Evolutionary conservation across 2,113 vertebrate species (phyloP).

Genomic region (Dryoscopus gambensis): DNA sequence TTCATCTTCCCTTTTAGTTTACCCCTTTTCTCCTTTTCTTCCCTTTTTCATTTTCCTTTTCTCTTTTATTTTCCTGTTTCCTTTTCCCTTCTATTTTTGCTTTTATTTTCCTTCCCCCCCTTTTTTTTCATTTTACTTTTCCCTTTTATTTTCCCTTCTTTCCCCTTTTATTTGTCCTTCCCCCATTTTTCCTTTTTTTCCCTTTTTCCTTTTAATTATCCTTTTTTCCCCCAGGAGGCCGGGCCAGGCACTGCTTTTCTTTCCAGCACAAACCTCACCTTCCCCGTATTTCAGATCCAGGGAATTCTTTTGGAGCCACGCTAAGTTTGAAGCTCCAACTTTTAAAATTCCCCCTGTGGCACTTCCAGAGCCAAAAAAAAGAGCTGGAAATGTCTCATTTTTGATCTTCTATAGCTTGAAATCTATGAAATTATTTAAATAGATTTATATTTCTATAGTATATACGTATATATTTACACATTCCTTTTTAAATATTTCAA

Average conservation of each 20-base stretch:
- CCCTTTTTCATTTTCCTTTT: not conserved
- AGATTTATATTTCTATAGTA: too few species aligned
- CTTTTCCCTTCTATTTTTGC: not conserved
- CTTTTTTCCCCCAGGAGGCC: not conserved
- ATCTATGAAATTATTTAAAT: not conserved
- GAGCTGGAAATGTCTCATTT: not conserved
- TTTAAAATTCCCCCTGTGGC: not conserved
- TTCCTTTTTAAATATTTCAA: not conserved
- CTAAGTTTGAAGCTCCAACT: not conserved
- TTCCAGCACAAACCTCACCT: not conserved
- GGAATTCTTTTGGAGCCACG: not conserved
- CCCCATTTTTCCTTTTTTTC: not conserved
- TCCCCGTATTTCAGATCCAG: not conserved
- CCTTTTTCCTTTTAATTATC: too few species aligned
- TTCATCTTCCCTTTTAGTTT: not conserved
- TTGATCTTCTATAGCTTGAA: not conserved
- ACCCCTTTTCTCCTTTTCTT: too few species aligned
- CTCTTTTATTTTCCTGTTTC: not conserved
- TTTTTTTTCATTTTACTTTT: not conserved
- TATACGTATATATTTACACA: too few species aligned
- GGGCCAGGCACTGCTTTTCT: not conserved
- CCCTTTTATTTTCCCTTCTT: not conserved
- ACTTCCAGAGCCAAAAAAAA: not conserved
- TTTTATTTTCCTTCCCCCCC: too few species aligned
- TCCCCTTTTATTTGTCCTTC: not conserved